These are phyloP conservation scores for Aphrophora alni DNA, from an alignment of 2,888 invertebrate species.

Conservation along the genomic window DNA sequence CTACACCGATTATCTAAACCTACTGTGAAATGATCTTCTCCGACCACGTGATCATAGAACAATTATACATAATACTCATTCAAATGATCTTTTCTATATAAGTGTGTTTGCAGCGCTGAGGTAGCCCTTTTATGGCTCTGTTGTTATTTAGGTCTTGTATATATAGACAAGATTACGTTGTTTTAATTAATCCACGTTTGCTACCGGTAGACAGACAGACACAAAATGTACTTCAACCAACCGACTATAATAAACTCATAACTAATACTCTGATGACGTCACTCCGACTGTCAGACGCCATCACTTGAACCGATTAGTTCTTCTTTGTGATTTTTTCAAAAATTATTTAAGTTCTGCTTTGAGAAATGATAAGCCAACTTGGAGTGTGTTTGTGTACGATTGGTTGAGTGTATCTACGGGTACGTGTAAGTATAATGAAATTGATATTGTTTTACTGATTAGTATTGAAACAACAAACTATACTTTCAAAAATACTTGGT, in stretches of 20 bases:
- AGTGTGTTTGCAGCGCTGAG: neutral
- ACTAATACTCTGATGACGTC: neutral
- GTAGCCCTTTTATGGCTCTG: neutral
- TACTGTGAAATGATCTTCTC: neutral
- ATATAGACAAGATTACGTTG: neutral
- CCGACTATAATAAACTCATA: neutral
- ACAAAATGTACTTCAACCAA: neutral
- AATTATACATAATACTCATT: neutral
- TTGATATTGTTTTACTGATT: too few species aligned
- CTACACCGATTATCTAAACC: neutral
- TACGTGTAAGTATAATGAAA: too few species aligned
- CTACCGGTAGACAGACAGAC: neutral
- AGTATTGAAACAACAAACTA: too few species aligned
- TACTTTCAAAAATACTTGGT: too few species aligned
- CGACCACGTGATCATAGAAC: neutral
- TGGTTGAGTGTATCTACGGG: too few species aligned
- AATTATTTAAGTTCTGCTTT: too few species aligned
- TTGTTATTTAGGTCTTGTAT: neutral
- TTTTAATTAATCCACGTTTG: neutral
- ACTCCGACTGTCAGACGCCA: neutral
- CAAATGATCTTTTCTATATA: neutral
- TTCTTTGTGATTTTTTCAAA: too few species aligned
- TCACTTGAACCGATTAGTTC: neutral
- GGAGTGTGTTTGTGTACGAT: too few species aligned
- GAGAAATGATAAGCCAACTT: too few species aligned